These are phyloP conservation scores for Marmota flaviventris DNA, from an alignment of 2,113 vertebrate species.

Conservation along the genomic window DNA sequence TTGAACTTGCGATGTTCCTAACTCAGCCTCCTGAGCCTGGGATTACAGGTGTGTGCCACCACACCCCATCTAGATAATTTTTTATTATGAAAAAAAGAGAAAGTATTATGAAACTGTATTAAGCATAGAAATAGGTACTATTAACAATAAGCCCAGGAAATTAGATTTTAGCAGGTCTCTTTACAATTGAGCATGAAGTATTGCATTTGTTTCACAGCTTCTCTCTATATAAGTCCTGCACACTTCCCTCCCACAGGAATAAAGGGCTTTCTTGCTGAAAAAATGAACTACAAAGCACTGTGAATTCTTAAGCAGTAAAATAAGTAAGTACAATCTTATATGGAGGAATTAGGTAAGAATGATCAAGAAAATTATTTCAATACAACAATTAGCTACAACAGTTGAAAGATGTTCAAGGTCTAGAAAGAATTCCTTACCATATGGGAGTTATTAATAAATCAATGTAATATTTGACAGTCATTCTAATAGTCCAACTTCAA, in stretches of 20 bases:
- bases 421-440: constrained; percentile 74
- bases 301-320: constrained; percentile 28
- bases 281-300: neutral
- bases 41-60: no score
- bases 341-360: constrained; percentile 44
- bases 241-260: neutral
- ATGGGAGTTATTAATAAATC: constrained; percentile 83
- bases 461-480: constrained; percentile 79
- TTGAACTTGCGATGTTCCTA: no score
- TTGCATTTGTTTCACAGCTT: constrained; percentile 48
- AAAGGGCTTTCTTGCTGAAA: constrained; percentile 45
- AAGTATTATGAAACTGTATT: neutral
- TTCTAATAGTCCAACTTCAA: constrained; percentile 76
- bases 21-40: no score
- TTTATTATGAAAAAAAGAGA: constrained; percentile 1
- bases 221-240: neutral
- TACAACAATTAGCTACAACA: constrained; percentile 71
- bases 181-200: neutral
- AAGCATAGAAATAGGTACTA: neutral
- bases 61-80: neutral
- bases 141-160: constrained; percentile 29
- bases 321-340: neutral
- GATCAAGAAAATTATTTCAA: constrained; percentile 54
- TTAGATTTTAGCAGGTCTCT: constrained; percentile 5
- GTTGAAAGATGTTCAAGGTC: constrained; percentile 74